phyloP scores from a whole-genome alignment of 1,140 invertebrate species.

The Ceratina calcarata region DNA sequence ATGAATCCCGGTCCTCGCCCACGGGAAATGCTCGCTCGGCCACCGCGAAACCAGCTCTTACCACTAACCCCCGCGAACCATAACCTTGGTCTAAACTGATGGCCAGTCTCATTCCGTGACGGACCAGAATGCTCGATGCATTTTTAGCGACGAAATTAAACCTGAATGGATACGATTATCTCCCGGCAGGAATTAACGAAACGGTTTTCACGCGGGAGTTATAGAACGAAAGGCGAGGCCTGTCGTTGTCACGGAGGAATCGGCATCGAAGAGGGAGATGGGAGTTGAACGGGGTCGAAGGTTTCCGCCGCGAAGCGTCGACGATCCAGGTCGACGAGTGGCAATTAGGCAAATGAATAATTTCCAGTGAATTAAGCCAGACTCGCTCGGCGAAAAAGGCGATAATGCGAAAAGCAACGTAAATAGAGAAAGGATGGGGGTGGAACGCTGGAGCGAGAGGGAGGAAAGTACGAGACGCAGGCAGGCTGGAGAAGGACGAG shows the following conservation, averaged over 20 bases:
- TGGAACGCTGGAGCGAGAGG: not conserved
- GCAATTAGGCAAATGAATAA: constrained; percentile 71
- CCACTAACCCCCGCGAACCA: constrained; percentile 18
- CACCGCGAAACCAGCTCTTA: constrained; percentile 43
- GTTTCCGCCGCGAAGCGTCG: constrained; percentile 39
- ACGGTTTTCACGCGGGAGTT: constrained; percentile 20
- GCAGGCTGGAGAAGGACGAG: not conserved
- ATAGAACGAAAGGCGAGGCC: constrained; percentile 18
- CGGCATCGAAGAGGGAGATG: constrained; percentile 12
- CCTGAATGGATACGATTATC: too few relatives aligned
- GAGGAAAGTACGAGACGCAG: not conserved
- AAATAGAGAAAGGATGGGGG: constrained; percentile 34
- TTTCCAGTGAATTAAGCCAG: constrained; percentile 67
- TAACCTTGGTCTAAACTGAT: constrained; percentile 23
- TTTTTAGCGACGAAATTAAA: not conserved
- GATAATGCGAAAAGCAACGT: constrained; percentile 64
- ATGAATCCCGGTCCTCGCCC: constrained; percentile 72
- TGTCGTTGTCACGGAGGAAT: constrained; percentile 43
- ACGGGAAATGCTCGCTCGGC: constrained; percentile 64
- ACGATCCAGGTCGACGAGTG: constrained; percentile 59
- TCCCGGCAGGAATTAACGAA: not conserved
- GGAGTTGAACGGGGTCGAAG: not conserved
- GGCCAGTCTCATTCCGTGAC: too few relatives aligned
- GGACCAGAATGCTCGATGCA: not conserved
- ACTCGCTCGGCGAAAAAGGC: constrained; percentile 60